These are phyloP conservation scores for Timema cristinae DNA, from an alignment of 2,888 invertebrate species.

Conservation along the genomic window DNA sequence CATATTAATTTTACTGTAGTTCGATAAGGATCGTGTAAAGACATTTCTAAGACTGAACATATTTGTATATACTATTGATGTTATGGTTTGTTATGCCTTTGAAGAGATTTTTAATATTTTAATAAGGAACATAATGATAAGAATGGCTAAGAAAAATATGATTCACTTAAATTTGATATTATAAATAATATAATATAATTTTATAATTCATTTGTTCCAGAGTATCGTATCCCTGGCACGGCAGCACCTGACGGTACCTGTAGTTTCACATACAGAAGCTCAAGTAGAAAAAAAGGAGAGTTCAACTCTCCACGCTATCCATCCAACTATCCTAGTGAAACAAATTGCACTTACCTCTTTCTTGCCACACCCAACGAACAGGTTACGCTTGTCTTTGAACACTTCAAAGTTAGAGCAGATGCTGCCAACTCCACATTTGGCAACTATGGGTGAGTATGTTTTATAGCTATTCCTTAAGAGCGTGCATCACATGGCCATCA, in stretches of 20 bases:
- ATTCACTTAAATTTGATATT: not conserved
- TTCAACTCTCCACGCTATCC: slow-evolving; percentile 96
- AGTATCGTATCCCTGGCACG: slow-evolving; percentile 92
- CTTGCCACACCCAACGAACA: slow-evolving; percentile 82
- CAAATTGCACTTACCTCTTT: slow-evolving; percentile 91
- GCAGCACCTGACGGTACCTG: slow-evolving; percentile 89
- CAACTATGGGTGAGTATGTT: slow-evolving; percentile 62
- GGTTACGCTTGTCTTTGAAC: slow-evolving; percentile 85
- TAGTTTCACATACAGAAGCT: slow-evolving; percentile 85
- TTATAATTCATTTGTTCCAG: slow-evolving; percentile 48
- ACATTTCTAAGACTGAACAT: no score
- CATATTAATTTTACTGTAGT: no score
- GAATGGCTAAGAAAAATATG: no score
- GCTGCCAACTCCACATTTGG: slow-evolving; percentile 72
- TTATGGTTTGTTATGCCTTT: no score
- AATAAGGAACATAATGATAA: no score
- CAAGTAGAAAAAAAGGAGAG: slow-evolving; percentile 81
- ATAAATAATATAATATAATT: not conserved
- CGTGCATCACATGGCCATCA: no score
- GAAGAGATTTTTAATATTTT: no score
- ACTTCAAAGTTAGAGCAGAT: slow-evolving; percentile 84
- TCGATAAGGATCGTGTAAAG: no score
- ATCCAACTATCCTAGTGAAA: slow-evolving; percentile 92
- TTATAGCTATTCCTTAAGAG: not conserved
- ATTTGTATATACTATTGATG: no score